Evolutionary conservation across 2,113 vertebrate genomes (phyloP), one percentile per base, ranked within the genome.

Genomic region (Harpagus bidentatus): DNA sequence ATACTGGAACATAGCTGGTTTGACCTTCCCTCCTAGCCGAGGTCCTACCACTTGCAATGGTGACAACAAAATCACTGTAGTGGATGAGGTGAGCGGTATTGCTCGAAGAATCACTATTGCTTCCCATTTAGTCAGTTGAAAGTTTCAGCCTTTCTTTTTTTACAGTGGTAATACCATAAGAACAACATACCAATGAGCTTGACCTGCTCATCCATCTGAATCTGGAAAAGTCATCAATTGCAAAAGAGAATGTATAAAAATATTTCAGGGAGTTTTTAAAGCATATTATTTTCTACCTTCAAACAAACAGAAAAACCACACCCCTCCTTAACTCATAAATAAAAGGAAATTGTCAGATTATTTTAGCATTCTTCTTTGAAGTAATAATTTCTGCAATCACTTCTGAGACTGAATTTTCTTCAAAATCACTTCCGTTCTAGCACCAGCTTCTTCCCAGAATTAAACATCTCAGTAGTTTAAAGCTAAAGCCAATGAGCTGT

Each of bases 311-410:
- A 58, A 32, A 69, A 82, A 19, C 5, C 9, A 28, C 13, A 3
- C 9, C 7, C 11, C 1, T 19, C n/a, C 20, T 53, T 62, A 71
- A 61, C 21, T 90, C 31, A 11, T 40, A 47, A 91, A 59, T 31
- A 21, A 58, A 77, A 69, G 38, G 40, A 48, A 56, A 52, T 22
- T 25, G 6, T n/a, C 36, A 36, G 36, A 31, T 72, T 71, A 53
- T 79, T 81, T 67, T 73, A 53, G 12, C 45, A 29, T 88, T 56
- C 22, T 22, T 76, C 40, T 52, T 82, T 61, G 32, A 42, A 71
- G 16, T 26, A 65, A 7, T 47, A 67, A 52, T 88, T 65, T 45
- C 20, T 61, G 19, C 48, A 32, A 0, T 69, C 0, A 0, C 58
- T 69, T 79, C 52, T 15, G 40, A 88, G 22, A 32, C 42, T 70